These are phyloP conservation scores for Agriotes lineatus DNA, from an alignment of 2,888 invertebrate species.

Conservation along the genomic window DNA sequence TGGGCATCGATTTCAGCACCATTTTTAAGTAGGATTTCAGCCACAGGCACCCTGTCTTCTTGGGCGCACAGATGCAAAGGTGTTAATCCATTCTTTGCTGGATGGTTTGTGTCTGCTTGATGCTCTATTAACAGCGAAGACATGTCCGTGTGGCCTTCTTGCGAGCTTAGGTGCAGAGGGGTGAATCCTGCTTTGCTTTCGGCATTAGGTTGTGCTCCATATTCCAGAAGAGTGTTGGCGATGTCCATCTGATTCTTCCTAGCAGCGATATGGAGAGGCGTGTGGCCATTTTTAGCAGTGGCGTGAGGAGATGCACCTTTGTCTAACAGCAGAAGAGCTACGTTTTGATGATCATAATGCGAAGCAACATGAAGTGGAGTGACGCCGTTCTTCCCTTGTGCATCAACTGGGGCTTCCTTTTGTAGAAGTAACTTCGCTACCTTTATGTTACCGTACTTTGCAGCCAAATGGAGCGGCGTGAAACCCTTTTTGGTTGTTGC, in stretches of 20 bases:
- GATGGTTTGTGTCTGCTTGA: slow-evolving; percentile 90
- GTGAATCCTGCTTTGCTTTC: slow-evolving; percentile 99
- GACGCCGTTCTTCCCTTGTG: slow-evolving; percentile 98
- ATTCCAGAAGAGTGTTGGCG: slow-evolving; percentile 94
- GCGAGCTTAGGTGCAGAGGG: slow-evolving; percentile 93
- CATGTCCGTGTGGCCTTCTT: slow-evolving; percentile 98
- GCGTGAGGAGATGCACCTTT: slow-evolving; percentile 88
- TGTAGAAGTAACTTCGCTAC: slow-evolving; percentile 94
- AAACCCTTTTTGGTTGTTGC: slow-evolving; percentile 98
- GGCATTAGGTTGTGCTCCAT: slow-evolving; percentile 94
- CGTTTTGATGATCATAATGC: slow-evolving; percentile 97
- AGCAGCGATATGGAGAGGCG: slow-evolving; percentile 98
- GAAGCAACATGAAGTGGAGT: slow-evolving; percentile 98
- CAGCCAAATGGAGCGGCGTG: slow-evolving; percentile 97
- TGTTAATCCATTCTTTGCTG: slow-evolving; percentile 96
- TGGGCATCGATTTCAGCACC: slow-evolving; percentile 82
- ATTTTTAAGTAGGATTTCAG: slow-evolving; percentile 90
- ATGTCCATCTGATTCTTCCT: slow-evolving; percentile 99
- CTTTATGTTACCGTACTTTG: slow-evolving; percentile 98
- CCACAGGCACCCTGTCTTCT: slow-evolving; percentile 96
- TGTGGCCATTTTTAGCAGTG: slow-evolving; percentile 98
- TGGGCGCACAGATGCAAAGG: slow-evolving; percentile 97
- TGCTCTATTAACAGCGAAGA: slow-evolving; percentile 93
- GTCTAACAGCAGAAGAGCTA: slow-evolving; percentile 92
- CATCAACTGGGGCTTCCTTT: slow-evolving; percentile 95